A percentile compares a stretch with the other conserved stretches of the same genome.
These are phyloP conservation scores for Sphenodon punctatus DNA, from an alignment of 2,797 vertebrate genomes.

Conservation along the genomic window DNA sequence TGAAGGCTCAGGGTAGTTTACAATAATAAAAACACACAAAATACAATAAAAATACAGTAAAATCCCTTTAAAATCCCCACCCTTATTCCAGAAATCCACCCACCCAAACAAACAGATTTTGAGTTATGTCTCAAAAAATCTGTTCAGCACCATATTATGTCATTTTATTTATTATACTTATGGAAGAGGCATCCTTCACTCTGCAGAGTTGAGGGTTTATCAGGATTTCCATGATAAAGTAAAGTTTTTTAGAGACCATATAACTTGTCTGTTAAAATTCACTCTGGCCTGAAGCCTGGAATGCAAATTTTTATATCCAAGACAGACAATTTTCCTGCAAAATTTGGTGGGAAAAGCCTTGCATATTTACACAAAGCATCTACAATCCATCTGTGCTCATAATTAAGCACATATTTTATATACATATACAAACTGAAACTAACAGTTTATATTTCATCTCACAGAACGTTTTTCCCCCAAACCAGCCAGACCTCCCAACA, in stretches of 20 bases:
- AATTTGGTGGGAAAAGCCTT: constrained; percentile 35
- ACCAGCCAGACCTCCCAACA: not conserved
- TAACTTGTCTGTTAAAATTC: constrained; percentile 69
- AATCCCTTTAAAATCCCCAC: too few relatives aligned
- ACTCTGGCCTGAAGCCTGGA: constrained; percentile 70
- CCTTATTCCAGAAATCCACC: too few relatives aligned
- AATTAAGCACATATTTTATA: constrained; percentile 2
- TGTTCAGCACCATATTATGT: not conserved
- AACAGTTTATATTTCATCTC: not conserved
- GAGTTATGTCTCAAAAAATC: not conserved
- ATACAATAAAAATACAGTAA: too few relatives aligned
- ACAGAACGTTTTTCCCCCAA: not conserved
- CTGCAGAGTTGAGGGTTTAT: constrained; percentile 50
- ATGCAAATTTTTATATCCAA: constrained; percentile 72
- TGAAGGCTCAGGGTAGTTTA: too few relatives aligned
- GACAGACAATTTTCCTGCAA: constrained; percentile 55
- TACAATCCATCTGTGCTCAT: constrained; percentile 3
- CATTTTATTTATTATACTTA: constrained; percentile 39
- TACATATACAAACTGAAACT: constrained; percentile 5
- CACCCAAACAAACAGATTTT: not conserved
- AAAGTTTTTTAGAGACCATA: constrained; percentile 59
- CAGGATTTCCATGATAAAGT: constrained; percentile 61
- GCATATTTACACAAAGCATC: constrained; percentile 28
- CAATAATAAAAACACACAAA: too few relatives aligned
- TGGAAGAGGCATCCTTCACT: constrained; percentile 43